Evolutionary conservation across 1,140 invertebrate genomes (phyloP).

Genomic region (Zaprionus africanus): DNA sequence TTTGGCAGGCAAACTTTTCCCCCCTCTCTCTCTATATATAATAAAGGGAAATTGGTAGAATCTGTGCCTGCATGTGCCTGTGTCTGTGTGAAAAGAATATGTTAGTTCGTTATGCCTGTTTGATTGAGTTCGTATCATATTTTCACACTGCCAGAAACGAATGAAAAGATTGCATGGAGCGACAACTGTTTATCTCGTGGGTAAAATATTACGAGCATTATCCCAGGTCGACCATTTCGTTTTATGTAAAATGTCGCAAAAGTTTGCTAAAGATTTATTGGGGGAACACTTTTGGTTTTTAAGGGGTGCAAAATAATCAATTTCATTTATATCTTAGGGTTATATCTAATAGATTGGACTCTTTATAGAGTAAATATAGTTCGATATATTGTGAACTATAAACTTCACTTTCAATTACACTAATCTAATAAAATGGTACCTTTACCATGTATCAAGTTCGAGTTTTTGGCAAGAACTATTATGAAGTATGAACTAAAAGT

Average conservation of each 20-base stretch:
- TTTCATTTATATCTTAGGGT: neutral
- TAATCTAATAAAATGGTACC: no score
- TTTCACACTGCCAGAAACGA: neutral
- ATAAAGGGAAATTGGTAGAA: no score
- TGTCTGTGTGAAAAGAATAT: neutral
- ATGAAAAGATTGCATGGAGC: neutral
- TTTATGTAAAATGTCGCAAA: neutral
- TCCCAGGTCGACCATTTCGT: constrained; percentile 6
- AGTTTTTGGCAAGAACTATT: no score
- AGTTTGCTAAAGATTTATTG: constrained; percentile 1
- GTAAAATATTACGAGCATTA: neutral
- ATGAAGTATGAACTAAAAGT: no score
- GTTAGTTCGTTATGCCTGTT: neutral
- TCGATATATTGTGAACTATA: no score
- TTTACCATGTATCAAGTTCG: no score
- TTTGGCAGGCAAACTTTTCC: neutral
- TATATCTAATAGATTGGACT: neutral
- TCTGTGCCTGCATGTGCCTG: no score
- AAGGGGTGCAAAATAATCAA: neutral
- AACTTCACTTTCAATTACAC: no score
- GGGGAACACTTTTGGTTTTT: neutral
- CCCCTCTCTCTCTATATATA: neutral
- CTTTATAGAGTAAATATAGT: neutral
- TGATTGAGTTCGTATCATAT: constrained; percentile 6
- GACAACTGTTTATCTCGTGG: neutral